Percentiles rank a stretch among this genome's conserved stretches.
Conservation (phyloP, 2,888 invertebrate species). For the Masnerella sp. region DNA sequence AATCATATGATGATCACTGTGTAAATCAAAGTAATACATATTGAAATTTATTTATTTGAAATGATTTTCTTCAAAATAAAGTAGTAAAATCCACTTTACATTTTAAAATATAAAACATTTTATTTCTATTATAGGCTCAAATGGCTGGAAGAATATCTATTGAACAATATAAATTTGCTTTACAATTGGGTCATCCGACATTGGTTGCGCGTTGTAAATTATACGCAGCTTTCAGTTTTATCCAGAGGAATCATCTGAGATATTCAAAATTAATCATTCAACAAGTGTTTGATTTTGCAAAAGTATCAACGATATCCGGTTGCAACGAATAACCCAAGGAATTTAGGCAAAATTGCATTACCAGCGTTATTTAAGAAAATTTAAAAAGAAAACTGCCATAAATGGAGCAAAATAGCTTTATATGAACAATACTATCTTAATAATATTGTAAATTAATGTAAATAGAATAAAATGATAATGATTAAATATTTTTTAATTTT, state of each 20-base stretch:
- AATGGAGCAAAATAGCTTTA: too few species aligned
- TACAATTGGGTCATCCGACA: conserved; percentile 89
- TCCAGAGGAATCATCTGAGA: conserved; percentile 87
- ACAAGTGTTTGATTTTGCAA: conserved; percentile 78
- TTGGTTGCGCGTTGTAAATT: conserved; percentile 90
- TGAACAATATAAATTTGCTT: conserved; percentile 89
- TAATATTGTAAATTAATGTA: too few species aligned
- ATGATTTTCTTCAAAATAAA: too few species aligned
- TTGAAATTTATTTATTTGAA: conserved; percentile 1
- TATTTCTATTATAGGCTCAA: conserved; percentile 82
- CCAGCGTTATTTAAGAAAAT: conserved; percentile 68
- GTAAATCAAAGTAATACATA: conserved; percentile 79
- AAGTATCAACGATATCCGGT: conserved; percentile 80
- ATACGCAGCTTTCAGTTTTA: conserved; percentile 91
- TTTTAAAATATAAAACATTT: too few species aligned
- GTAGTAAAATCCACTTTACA: too few species aligned
- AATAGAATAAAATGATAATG: too few species aligned
- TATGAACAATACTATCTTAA: too few species aligned
- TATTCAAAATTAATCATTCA: conserved; percentile 82
- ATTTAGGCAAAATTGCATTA: conserved; percentile 91
- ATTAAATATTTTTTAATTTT: too few species aligned
- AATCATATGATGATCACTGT: conserved; percentile 87
- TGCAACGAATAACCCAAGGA: conserved; percentile 90
- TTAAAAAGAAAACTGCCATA: not conserved
- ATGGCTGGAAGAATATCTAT: conserved; percentile 93